Base-by-base conservation (phyloP, 2,797 vertebrate species). In the Schizopygopsis pylzovi region DNA sequence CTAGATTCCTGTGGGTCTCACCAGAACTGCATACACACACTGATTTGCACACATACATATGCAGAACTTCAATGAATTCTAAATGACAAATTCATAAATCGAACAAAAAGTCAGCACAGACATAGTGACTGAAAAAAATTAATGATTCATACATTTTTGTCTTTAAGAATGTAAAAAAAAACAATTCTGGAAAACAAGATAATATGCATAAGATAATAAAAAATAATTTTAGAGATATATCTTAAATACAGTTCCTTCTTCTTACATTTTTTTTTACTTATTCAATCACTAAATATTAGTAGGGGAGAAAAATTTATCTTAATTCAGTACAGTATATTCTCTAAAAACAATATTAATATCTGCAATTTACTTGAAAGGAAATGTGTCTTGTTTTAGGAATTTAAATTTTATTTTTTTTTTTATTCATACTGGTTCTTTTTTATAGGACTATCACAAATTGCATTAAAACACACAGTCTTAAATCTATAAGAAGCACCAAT, bases 1-100 rank as follows among this genome's bases (percentile, higher is more conserved):
- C 86, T 81, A 88, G 73, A 80, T 89, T 86, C 63, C 61, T 61
- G 22, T 85, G 45, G 77, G 59, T 33, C 76, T 77, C 47, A 39
- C 43, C 22, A 83, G 45, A 78, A 54, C 63, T 68, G n/a, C 68
- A 65, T 45, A 47, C 43, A 72, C 11, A n/a, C 56, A 82, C 22
- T 79, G 12, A 61, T 43, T 28, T 73, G 33, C 22, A 25, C 63
- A 59, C 65, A 68, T 25, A 45, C 22, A 67, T 68, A 37, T 67
- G 49, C 47, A 72, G 12, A 81, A 18, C 43, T 70, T 37, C 67
- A 75, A 6, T 59, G 20, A 68, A 37, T 15, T 81, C 22, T 43
- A 77, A 79, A 71, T 72, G 4, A 80, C 11, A 82, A 81, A 13
- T 63, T n/a, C 10, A 49, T 37, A 5, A 81, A 78, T 56, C 20